These are phyloP conservation scores for Lagocephalus sceleratus DNA, from an alignment of 2,797 vertebrate species.

Conservation along the genomic window DNA sequence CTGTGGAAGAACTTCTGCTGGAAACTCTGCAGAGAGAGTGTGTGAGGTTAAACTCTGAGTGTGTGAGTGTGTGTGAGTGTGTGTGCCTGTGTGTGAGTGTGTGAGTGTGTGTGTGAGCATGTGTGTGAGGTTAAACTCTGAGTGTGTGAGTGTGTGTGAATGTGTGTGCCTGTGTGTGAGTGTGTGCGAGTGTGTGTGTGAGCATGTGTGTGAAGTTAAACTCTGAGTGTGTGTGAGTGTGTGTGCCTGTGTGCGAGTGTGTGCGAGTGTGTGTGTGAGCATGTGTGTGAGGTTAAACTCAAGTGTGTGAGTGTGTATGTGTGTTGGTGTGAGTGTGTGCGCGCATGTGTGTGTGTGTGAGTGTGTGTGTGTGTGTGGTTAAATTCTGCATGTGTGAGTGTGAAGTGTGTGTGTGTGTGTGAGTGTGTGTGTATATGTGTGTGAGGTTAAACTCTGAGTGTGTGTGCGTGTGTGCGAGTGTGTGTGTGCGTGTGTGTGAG, in stretches of 20 bases:
- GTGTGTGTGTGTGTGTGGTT: slow-evolving; percentile 1
- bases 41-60: slow-evolving; percentile 1
- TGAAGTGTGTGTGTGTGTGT: too few relatives aligned
- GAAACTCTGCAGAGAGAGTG: slow-evolving; percentile 81
- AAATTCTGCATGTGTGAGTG: slow-evolving; percentile 4
- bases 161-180: too few relatives aligned
- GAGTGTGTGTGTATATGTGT: too few relatives aligned
- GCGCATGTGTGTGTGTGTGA: too few relatives aligned
- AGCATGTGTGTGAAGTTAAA: slow-evolving; percentile 3
- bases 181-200: too few relatives aligned
- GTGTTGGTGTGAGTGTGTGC: too few relatives aligned
- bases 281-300: slow-evolving; percentile 1
- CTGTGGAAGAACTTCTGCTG: slow-evolving; percentile 99
- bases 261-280: too few relatives aligned
- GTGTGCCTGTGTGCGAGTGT: too few relatives aligned
- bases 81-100: too few relatives aligned
- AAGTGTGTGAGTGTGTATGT: slow-evolving; percentile 7
- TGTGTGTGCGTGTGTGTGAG: background rate
- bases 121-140: background rate
- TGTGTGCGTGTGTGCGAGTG: slow-evolving; percentile 13
- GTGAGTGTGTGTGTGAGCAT: too few relatives aligned
- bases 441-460: background rate
- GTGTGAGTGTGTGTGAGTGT: slow-evolving; percentile 11
- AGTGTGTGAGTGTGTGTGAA: slow-evolving; percentile 10
- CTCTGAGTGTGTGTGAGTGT: slow-evolving; percentile 2